Conservation (phyloP, 1,140 invertebrate species). For the Cotesia typhae region DNA sequence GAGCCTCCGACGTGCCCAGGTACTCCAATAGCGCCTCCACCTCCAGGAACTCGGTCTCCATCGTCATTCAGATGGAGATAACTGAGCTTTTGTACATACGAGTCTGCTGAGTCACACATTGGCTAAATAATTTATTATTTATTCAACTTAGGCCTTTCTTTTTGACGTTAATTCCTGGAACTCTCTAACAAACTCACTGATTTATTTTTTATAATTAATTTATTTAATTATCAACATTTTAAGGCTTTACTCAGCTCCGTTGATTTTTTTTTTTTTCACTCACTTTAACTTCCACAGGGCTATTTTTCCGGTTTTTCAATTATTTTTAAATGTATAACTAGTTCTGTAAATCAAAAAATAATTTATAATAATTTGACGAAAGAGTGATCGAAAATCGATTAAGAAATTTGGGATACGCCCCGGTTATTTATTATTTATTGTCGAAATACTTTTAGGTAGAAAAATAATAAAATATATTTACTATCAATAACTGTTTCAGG, state of each 20-base stretch:
- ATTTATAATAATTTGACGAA: not conserved
- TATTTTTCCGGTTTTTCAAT: too few species aligned
- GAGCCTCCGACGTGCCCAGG: slow-evolving; percentile 42
- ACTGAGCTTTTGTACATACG: slow-evolving; percentile 61
- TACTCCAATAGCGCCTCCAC: slow-evolving; percentile 3
- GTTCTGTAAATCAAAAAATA: too few species aligned
- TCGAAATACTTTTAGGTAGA: not conserved
- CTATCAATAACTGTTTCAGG: too few species aligned
- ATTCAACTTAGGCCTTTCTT: slow-evolving; percentile 23
- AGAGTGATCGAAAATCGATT: not conserved
- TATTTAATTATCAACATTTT: too few species aligned
- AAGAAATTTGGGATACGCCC: slow-evolving; percentile 34
- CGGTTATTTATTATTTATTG: slow-evolving; percentile 2
- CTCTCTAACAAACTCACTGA: not conserved
- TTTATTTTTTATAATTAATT: too few species aligned
- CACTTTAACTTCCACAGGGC: not conserved
- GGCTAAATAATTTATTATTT: slow-evolving; percentile 37
- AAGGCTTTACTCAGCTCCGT: too few species aligned
- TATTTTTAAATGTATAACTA: not conserved
- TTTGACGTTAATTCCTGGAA: not conserved
- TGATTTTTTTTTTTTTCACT: too few species aligned
- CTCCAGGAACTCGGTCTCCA: slow-evolving; percentile 32
- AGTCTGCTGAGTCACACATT: slow-evolving; percentile 63
- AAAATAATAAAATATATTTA: too few species aligned
- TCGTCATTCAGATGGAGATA: slow-evolving; percentile 62